phyloP scores from a whole-genome alignment of 2,797 vertebrate species.

The Cheirogaleus major region DNA sequence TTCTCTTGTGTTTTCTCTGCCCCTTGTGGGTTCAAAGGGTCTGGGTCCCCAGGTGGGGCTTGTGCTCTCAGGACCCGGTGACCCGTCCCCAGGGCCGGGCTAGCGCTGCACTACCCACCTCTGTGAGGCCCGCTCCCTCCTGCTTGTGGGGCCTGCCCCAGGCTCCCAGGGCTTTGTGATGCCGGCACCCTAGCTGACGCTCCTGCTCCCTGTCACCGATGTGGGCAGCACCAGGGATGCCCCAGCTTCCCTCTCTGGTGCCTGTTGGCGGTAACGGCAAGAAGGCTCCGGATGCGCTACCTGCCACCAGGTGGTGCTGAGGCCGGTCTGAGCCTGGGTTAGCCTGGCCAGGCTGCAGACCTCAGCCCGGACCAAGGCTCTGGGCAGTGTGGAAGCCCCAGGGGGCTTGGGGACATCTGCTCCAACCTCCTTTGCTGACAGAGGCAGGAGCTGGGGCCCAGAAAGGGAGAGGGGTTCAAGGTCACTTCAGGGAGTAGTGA shows the following conservation, averaged over 20 bases:
- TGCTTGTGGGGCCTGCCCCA: not conserved
- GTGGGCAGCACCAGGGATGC: not conserved
- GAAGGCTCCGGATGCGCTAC: not conserved
- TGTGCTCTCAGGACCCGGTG: not conserved
- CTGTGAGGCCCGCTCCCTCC: not conserved
- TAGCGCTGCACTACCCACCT: not conserved
- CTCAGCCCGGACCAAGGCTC: not conserved
- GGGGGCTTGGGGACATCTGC: not conserved
- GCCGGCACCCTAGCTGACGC: rapidly evolving
- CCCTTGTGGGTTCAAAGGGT: not conserved
- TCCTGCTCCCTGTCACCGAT: not conserved
- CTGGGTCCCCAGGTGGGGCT: not conserved
- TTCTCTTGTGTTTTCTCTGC: not conserved
- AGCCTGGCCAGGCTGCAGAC: not conserved
- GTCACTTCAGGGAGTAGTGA: not conserved
- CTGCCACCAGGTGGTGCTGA: constrained; percentile 69
- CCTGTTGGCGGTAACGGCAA: not conserved
- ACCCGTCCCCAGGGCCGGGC: not conserved
- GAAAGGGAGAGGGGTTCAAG: not conserved
- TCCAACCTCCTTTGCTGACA: not conserved
- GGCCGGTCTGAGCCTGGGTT: not conserved
- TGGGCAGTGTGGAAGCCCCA: not conserved
- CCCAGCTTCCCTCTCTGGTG: not conserved
- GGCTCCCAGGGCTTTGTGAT: not conserved
- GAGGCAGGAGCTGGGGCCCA: not conserved